Evolutionary conservation across 2,797 vertebrate species (phyloP).

Genomic region (Protonibea diacanthus): DNA sequence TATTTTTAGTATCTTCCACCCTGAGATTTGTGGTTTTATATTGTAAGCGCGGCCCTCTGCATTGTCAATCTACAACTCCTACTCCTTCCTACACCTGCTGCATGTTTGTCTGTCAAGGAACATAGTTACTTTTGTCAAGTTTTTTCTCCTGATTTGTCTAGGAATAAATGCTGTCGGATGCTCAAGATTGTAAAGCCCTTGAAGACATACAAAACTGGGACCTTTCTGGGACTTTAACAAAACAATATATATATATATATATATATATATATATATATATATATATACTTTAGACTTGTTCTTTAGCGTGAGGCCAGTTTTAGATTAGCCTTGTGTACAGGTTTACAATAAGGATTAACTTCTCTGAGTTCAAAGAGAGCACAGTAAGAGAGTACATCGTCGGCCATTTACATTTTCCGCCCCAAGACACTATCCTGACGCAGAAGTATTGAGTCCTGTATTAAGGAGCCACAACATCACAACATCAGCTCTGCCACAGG

Average conservation of each 20-base stretch:
- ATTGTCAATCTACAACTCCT: conserved; percentile 1
- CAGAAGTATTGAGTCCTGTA: background rate
- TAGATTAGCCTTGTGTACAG: background rate
- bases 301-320: background rate
- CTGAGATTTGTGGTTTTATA: background rate
- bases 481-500: background rate
- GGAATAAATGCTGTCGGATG: conserved; percentile 6
- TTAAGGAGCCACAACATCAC: background rate
- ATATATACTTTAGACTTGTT: background rate
- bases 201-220: background rate
- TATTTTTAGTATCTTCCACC: no score
- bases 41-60: conserved; percentile 2
- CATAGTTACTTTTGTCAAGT: background rate
- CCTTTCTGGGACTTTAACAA: background rate
- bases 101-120: background rate
- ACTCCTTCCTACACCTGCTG: conserved; percentile 1
- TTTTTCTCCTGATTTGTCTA: background rate
- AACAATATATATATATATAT: background rate
- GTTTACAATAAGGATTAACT: background rate
- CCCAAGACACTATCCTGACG: background rate
- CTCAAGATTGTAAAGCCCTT: background rate
- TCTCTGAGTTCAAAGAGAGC: background rate
- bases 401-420: background rate
- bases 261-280: background rate
- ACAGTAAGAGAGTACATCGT: no score